Evolutionary conservation across 2,113 vertebrate genomes (phyloP).

Genomic region (Coreoperca whiteheadi): DNA sequence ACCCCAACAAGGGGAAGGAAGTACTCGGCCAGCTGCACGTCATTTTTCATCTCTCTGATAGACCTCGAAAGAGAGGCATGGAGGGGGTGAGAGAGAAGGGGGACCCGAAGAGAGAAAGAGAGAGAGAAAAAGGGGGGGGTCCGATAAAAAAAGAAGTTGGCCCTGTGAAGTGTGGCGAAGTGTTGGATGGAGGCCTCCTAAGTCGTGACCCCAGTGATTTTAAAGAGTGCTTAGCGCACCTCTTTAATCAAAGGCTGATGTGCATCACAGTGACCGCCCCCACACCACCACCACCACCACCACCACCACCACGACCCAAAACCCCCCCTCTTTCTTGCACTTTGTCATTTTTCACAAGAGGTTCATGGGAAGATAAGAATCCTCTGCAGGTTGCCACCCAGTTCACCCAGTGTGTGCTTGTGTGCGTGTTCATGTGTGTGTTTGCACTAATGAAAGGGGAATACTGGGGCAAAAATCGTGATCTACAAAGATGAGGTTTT

Average conservation of each 20-base stretch:
- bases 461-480: background rate
- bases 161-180: conserved; percentile 73
- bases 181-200: conserved; percentile 73
- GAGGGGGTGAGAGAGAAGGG: conserved; percentile 2
- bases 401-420: too few relatives aligned
- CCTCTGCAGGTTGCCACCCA: conserved; percentile 46
- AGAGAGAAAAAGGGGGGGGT: conserved; percentile 32
- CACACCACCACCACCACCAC: too few relatives aligned
- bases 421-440: background rate
- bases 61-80: conserved; percentile 61
- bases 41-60: conserved; percentile 82
- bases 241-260: conserved; percentile 81
- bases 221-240: conserved; percentile 72
- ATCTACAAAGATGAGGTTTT: conserved; percentile 4
- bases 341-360: conserved; percentile 75
- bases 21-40: conserved; percentile 71
- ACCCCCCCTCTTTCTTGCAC: conserved; percentile 26
- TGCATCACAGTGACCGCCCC: conserved; percentile 59
- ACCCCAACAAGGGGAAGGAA: conserved; percentile 78
- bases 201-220: conserved; percentile 75
- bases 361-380: conserved; percentile 68
- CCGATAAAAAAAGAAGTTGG: conserved; percentile 64
- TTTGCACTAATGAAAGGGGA: background rate
- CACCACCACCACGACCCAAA: too few relatives aligned
- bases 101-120: conserved; percentile 18